A percentile compares a stretch with the other conserved stretches of the same genome.
Conservation (phyloP, 2,888 invertebrate species). For the Drepanosiphum platanoidis region DNA sequence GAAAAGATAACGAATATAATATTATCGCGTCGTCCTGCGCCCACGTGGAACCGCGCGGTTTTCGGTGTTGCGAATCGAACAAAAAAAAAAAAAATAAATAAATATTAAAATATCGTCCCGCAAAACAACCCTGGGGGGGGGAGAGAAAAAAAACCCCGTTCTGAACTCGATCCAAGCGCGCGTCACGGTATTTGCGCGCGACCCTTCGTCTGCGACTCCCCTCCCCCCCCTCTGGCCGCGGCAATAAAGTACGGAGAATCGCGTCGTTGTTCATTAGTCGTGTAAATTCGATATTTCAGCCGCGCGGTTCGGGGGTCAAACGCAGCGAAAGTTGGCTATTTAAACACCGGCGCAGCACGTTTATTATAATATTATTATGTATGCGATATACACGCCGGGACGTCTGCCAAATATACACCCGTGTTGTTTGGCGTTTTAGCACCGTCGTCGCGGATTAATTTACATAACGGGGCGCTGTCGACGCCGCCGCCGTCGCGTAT, state of each 20-base stretch:
- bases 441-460: slow-evolving; percentile 29
- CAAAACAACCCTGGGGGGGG: no score
- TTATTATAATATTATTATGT: background rate
- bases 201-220: background rate
- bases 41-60: no score
- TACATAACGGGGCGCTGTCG: background rate
- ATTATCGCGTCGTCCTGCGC: no score
- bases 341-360: background rate
- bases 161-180: no score
- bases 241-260: background rate
- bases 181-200: background rate
- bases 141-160: no score
- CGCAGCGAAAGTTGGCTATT: background rate
- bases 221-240: no score
- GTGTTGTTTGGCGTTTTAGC: slow-evolving; percentile 24
- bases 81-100: no score
- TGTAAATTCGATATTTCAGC: background rate
- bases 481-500: background rate
- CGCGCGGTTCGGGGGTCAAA: background rate
- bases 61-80: no score
- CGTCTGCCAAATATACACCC: slow-evolving; percentile 3
- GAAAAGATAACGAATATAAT: no score
- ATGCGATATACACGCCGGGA: background rate
- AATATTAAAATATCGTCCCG: no score
- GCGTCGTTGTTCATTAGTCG: background rate